Base-by-base conservation (phyloP, 1,140 invertebrate species). In the Leptopilina boulardi region DNA sequence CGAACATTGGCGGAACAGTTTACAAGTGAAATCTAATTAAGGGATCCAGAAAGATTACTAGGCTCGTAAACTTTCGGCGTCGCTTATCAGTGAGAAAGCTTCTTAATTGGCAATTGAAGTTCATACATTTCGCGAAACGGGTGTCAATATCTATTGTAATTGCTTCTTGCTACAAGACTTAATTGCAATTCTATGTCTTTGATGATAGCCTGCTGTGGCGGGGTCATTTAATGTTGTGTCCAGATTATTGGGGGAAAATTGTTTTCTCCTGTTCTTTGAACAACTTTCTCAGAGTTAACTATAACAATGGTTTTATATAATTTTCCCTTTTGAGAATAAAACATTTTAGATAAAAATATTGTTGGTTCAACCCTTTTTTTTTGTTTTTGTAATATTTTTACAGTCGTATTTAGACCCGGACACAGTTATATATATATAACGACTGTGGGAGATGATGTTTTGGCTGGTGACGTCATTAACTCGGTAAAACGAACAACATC, bases 391-490 rank as follows among this genome's bases (percentile, higher is more conserved):
- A 72, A 71, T 26, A 34, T n/a, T 3, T 71, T 59, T 59, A 9
- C 4, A 23, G 44, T 34, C 18, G 26, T n/a, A n/a, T 42, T 73
- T 71, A 71, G 9, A 13, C 18, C 71, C 19, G 71, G 9, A 30
- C 38, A 21, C 9, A 23, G n/a, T 70, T 30, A 19, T 66, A 21
- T 74, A 34, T 38, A 15, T 66, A 38, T 38, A 41, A 21, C 30
- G 71, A 21, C 74, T 79, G 71, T 72, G 77, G 77, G 41, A 74
- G 81, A 80, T 76, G 80, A 82, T 83, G 85, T 80, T 85, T 85
- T 82, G 81, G 82, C 81, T 80, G 80, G 80, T 84, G 83, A 81
- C 85, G 85, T 85, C 83, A 85, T 82, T 82, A 79, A 77, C 77
- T 79, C 81, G 34, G 56, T 70, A 73, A 75, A 82, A 74, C 74